phyloP scores from a whole-genome alignment of 2,888 invertebrate genomes.

The Diadegma fenestrale region DNA sequence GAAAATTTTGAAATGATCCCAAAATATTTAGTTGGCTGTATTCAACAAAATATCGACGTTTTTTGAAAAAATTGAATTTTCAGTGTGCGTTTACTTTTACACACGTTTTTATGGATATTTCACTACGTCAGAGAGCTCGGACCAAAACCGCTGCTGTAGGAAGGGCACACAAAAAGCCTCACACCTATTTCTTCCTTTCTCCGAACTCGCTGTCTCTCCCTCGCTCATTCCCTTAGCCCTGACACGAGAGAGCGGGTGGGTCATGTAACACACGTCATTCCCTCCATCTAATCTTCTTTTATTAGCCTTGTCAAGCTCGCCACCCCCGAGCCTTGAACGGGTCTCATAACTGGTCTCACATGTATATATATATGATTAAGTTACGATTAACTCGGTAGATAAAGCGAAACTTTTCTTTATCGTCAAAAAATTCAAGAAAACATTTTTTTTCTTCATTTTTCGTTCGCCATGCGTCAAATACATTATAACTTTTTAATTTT shows the following conservation, averaged over 20 bases:
- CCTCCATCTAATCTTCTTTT: constrained; percentile 67
- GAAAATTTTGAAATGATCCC: no score
- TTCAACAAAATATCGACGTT: no score
- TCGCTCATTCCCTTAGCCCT: constrained; percentile 43
- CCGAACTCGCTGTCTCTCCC: constrained; percentile 30
- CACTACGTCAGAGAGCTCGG: constrained; percentile 27
- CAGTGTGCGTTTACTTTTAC: not conserved
- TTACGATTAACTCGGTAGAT: constrained; percentile 30
- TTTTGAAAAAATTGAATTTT: no score
- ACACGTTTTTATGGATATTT: not conserved
- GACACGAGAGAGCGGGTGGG: constrained; percentile 48
- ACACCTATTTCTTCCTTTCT: constrained; percentile 32
- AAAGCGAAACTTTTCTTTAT: constrained; percentile 19
- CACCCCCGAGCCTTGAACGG: constrained; percentile 62
- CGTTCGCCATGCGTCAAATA: not conserved
- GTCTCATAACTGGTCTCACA: constrained; percentile 36
- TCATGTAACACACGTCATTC: constrained; percentile 69
- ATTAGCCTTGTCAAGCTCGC: constrained; percentile 67
- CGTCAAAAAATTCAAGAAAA: constrained; percentile 20
- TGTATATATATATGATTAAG: constrained; percentile 24
- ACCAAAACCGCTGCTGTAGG: not conserved
- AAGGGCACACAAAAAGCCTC: constrained; percentile 31
- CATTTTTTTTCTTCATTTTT: constrained; percentile 11
- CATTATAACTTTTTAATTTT: constrained; percentile 1
- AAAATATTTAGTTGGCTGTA: no score